Conservation (phyloP, 2,797 vertebrate species). For the Tympanoctomys barrerae region DNA sequence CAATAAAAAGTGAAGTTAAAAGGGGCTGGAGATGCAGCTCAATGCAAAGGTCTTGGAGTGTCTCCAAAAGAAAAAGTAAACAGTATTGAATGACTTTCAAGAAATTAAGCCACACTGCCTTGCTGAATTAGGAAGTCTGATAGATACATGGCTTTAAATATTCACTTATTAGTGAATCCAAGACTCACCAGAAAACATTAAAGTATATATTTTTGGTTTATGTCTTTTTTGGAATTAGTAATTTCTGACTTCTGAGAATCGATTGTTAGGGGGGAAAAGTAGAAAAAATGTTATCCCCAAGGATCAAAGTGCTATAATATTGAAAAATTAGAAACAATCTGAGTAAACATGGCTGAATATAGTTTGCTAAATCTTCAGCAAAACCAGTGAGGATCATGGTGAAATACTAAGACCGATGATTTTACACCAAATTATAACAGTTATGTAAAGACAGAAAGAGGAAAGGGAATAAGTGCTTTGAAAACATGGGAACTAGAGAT, state of each 20-base stretch:
- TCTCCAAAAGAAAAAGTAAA: neutral
- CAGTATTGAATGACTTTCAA: neutral
- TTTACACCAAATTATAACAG: neutral
- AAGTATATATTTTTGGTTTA: neutral
- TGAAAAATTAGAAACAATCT: slow-evolving; percentile 34
- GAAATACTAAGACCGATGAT: neutral
- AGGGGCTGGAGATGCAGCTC: neutral
- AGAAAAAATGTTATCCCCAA: neutral
- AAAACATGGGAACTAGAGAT: neutral
- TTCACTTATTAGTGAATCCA: slow-evolving; percentile 10
- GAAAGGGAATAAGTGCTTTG: neutral
- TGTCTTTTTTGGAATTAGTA: neutral
- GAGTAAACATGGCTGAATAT: neutral
- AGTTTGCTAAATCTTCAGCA: neutral
- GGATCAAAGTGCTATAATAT: neutral
- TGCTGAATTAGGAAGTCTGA: slow-evolving; percentile 6
- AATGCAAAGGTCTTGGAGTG: neutral
- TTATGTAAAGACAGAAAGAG: neutral
- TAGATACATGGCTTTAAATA: neutral
- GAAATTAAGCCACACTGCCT: neutral
- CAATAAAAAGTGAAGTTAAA: neutral
- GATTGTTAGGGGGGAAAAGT: neutral
- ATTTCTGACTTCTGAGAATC: neutral
- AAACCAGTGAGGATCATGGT: neutral
- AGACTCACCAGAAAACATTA: neutral